A percentile compares a stretch with the other conserved stretches of the same genome.
phyloP scores from a whole-genome alignment of 1,140 invertebrate genomes.

The Philopotamus ludificatus region DNA sequence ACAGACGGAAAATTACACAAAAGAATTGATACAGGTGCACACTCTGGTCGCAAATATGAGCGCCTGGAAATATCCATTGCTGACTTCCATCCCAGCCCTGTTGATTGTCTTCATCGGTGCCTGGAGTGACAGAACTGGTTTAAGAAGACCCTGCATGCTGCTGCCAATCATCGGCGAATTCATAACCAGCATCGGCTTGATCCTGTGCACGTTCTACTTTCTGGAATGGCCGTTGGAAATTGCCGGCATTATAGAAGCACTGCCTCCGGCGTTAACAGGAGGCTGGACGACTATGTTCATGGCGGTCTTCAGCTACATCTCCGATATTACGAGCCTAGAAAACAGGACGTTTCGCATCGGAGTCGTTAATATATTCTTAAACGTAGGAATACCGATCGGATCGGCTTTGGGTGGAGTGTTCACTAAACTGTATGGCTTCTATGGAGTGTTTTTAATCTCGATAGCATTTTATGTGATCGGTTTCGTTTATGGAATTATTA shows the following conservation, averaged over 20 bases:
- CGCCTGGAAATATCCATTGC: slow-evolving; percentile 58
- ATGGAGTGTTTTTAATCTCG: slow-evolving; percentile 51
- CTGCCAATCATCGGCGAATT: slow-evolving; percentile 58
- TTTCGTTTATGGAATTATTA: slow-evolving; percentile 48
- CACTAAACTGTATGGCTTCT: slow-evolving; percentile 50
- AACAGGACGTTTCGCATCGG: slow-evolving; percentile 58
- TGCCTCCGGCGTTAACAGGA: slow-evolving; percentile 58
- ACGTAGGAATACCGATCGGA: slow-evolving; percentile 51
- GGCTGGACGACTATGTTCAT: slow-evolving; percentile 58
- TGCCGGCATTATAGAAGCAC: slow-evolving; percentile 56
- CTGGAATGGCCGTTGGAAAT: slow-evolving; percentile 55
- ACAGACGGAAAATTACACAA: slow-evolving; percentile 48
- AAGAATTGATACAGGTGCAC: slow-evolving; percentile 56
- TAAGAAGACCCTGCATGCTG: slow-evolving; percentile 60
- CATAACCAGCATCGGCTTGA: slow-evolving; percentile 50
- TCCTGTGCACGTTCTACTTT: slow-evolving; percentile 57
- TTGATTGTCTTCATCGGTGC: slow-evolving; percentile 62
- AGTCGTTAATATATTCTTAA: slow-evolving; percentile 57
- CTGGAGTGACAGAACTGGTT: slow-evolving; percentile 61
- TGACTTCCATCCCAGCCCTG: slow-evolving; percentile 57
- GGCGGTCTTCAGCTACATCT: slow-evolving; percentile 60
- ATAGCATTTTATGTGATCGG: slow-evolving; percentile 47
- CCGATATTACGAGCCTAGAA: slow-evolving; percentile 57
- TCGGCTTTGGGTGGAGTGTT: slow-evolving; percentile 53
- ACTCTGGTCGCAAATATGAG: slow-evolving; percentile 56